Evolutionary conservation across 2,888 invertebrate species (phyloP).

Genomic region (Torymus tubicola): DNA sequence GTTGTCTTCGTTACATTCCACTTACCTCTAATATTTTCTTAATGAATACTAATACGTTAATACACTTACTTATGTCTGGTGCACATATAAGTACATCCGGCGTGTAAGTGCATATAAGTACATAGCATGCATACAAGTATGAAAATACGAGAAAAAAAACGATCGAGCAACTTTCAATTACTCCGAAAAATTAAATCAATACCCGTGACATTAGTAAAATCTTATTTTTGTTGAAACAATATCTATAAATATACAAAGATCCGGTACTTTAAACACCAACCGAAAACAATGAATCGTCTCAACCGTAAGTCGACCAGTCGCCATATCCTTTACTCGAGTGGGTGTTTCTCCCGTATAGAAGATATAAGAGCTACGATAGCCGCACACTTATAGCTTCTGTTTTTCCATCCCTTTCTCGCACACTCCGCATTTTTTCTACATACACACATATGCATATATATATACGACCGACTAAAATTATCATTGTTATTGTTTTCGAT

Average conservation of each 20-base stretch:
- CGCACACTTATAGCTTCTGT: constrained; percentile 11
- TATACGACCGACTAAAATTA: constrained; percentile 15
- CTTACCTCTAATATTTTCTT: no score
- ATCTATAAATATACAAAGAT: neutral
- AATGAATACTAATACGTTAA: neutral
- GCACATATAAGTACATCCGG: neutral
- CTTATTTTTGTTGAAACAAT: no score
- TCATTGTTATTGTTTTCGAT: constrained; percentile 36
- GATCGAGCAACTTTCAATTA: no score
- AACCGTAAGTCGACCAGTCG: neutral
- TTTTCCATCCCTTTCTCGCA: constrained; percentile 15
- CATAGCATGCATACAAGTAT: no score
- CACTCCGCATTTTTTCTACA: no score
- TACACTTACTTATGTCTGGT: neutral
- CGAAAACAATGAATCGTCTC: no score
- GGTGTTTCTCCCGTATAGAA: neutral
- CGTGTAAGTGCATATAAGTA: neutral
- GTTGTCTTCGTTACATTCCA: no score
- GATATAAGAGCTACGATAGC: constrained; percentile 11
- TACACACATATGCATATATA: no score
- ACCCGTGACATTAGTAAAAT: no score
- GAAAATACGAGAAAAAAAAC: no score
- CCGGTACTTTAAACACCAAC: neutral
- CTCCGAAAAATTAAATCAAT: no score
- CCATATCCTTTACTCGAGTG: neutral